These are phyloP conservation scores for Cryptosula pallasiana DNA, from an alignment of 2,888 invertebrate genomes.

Conservation along the genomic window DNA sequence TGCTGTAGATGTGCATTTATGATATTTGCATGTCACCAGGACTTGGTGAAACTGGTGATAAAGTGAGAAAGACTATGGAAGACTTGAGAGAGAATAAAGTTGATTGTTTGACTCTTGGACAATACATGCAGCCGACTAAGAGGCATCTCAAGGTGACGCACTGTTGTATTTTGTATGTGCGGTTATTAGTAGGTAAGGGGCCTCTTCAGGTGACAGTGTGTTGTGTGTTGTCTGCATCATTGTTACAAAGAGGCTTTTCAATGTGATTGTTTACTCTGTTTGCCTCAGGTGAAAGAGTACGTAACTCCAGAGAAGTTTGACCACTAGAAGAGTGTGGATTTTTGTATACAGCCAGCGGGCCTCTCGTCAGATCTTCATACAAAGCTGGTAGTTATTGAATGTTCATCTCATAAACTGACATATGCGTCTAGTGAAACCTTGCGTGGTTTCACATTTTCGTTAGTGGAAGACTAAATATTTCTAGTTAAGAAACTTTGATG, in stretches of 20 bases:
- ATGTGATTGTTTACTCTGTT: not conserved
- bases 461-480: no score
- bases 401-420: no score
- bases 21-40: constrained; percentile 48
- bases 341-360: constrained; percentile 93
- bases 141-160: constrained; percentile 70
- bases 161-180: no score
- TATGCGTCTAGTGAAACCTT: no score
- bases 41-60: constrained; percentile 58
- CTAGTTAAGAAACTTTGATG: no score
- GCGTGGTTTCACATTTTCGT: no score
- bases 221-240: not conserved
- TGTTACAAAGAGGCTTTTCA: not conserved
- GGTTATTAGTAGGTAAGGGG: not conserved
- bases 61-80: constrained; percentile 73
- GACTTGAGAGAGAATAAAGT: constrained; percentile 76
- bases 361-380: constrained; percentile 91
- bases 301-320: constrained; percentile 89
- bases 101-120: constrained; percentile 93
- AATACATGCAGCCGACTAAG: constrained; percentile 99
- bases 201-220: no score
- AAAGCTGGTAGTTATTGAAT: constrained; percentile 86
- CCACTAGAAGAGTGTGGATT: constrained; percentile 85
- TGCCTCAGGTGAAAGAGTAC: constrained; percentile 83
- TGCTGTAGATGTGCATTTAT: no score